Evolutionary conservation across 2,113 vertebrate species (phyloP), one percentile per base, ranked within the genome.

Genomic region (Ptychochromis oligacanthus): DNA sequence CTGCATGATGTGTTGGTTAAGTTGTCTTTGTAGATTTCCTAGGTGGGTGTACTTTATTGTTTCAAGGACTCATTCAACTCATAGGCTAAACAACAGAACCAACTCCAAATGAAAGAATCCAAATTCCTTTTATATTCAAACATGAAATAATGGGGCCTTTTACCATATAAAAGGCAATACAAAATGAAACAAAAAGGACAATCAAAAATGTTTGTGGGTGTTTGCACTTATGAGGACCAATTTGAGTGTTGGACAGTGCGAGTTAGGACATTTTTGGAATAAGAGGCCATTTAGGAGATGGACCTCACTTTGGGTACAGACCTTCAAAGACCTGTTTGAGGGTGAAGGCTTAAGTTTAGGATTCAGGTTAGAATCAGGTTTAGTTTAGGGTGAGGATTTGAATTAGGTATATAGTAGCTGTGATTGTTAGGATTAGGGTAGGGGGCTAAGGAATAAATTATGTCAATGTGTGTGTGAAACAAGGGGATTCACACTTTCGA

Each of bases 21-120:
- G 24, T 52, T 52, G 43, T 15, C 46, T 49, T 17, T 49, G 46
- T 18, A 40, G 10, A 18, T 52, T 52, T 49, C 28, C 36, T 20
- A 12, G 14, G 15, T 38, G 38, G 40, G 3, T 87, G 72, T 75
- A 22, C 58, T 60, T 67, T n/a, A 56, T 64, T 75, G n/a, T 79
- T 52, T 57, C 11, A 38, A 79, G 18, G 57, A 9, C 8, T 49
- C 9, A 5, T 49, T 49, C 18, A 77, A 58, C 26, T 7, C n/a
- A 40, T 0, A 62, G 70, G 22, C 57, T 59, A 10, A 14, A 26
- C 15, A 49, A 34, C 40, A 46, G 8, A 34, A 14, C 2, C 22
- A 7, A 34, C 18, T 55, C 4, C 15, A 28, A 43, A 56, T 34
- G 13, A 26, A 57, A 56, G 0, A 72, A 52, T 70, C 4, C 13